Percentiles rank a stretch among this genome's conserved stretches.
Conservation (phyloP, 2,113 vertebrate species). For the Brienomyrus longianalis region DNA sequence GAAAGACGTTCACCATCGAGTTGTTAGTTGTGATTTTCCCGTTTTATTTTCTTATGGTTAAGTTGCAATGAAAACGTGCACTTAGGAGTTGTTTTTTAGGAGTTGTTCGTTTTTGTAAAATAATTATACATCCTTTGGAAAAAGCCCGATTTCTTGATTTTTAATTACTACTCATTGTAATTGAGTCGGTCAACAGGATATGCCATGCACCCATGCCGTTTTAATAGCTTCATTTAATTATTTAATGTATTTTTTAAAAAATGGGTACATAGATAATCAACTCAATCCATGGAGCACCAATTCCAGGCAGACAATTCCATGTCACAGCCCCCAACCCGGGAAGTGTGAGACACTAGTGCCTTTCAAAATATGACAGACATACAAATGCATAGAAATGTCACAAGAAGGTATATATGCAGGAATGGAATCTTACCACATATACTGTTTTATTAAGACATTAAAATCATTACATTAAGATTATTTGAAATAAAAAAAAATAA, state of each 20-base stretch:
- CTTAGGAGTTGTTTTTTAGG: not conserved
- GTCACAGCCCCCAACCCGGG: not conserved
- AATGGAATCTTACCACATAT: not conserved
- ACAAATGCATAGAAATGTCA: not conserved
- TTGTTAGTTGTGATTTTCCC: not conserved
- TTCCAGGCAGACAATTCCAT: not conserved
- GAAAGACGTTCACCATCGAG: not conserved
- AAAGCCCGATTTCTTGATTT: not conserved
- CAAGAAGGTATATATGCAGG: not conserved
- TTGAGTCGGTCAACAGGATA: not conserved
- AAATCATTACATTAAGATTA: not conserved
- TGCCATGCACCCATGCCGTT: not conserved
- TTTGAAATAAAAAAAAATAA: not conserved
- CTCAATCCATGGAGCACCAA: not conserved
- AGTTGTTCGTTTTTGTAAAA: not conserved
- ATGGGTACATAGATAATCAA: not conserved
- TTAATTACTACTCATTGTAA: not conserved
- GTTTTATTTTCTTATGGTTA: not conserved
- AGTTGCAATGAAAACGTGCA: not conserved
- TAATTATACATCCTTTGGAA: not conserved
- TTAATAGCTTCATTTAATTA: not conserved
- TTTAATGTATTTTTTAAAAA: not conserved
- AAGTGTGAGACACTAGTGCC: not conserved
- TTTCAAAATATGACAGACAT: not conserved
- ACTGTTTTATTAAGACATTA: not conserved